Base-by-base conservation (phyloP, 2,888 invertebrate genomes). In the Euphydryas editha region DNA sequence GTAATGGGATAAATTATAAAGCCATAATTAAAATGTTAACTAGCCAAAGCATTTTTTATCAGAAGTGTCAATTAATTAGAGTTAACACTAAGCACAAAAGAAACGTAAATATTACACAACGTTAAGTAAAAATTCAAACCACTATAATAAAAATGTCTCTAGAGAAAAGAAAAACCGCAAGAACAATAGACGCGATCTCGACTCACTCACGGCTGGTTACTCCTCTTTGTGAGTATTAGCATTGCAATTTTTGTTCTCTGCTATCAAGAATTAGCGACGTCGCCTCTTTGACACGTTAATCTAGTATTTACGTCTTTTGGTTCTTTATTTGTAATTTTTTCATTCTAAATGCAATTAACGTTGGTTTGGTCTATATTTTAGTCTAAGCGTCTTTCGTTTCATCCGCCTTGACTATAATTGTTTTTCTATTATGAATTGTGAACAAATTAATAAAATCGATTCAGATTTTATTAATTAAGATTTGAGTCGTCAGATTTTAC, bases 201-300 rank as follows among this genome's bases (percentile, higher is more conserved):
- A 21, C 62, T 54, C 58, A 1, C 57, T 62, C 57, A 58, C n/a
- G 49, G 58, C 49, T 39, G 64, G 42, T 64, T 64, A 51, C 42
- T 18, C 30, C 58, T 20, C 64, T 64, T 59, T 64, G 64, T 59
- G 44, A 30, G 36, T 47, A 61, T 67, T 69, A 62, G 67, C 46
- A 17, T 51, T 66, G 44, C 57, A 62, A 69, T 69, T 61, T 57
- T 66, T 56, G 51, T 57, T 63, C 61, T 36, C 60, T 63, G 66
- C 60, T 64, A 66, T 46, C 64, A 64, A 37, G 67, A 61, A 67
- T 67, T 69, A 64, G 58, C 59, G 20, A 42, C 64, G 60, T 42
- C 59, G 39, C 56, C 57, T 59, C 59, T 64, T 63, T 69, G 65
- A 69, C 59, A 58, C 59, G 59, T 65, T 59, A 59, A 59, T 68